These are phyloP conservation scores for Rhamnusium bicolor DNA, from an alignment of 2,888 invertebrate species.

Conservation along the genomic window DNA sequence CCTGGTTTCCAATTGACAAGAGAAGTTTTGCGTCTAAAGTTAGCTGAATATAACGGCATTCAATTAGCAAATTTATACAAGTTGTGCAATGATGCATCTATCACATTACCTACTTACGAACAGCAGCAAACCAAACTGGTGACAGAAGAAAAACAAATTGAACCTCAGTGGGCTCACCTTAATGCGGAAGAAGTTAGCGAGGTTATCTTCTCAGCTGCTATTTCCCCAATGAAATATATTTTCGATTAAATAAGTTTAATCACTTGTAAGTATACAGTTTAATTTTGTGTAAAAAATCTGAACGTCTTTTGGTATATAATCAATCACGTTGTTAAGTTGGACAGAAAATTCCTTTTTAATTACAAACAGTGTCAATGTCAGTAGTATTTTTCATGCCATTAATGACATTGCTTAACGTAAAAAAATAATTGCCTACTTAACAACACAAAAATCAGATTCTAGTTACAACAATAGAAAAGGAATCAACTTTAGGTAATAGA, in stretches of 20 bases:
- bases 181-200: constrained; percentile 66
- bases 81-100: constrained; percentile 69
- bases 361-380: no score
- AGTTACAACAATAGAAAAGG: no score
- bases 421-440: no score
- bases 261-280: constrained; percentile 61
- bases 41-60: constrained; percentile 59
- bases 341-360: no score
- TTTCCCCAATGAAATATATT: constrained; percentile 72
- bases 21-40: constrained; percentile 71
- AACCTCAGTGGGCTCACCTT: constrained; percentile 73
- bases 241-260: constrained; percentile 72
- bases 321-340: no score
- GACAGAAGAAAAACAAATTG: constrained; percentile 47
- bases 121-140: constrained; percentile 26
- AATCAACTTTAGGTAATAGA: no score
- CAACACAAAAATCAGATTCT: no score
- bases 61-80: constrained; percentile 70
- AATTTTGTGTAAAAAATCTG: no score
- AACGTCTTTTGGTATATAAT: no score
- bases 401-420: no score
- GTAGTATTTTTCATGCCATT: no score
- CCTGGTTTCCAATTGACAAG: constrained; percentile 73
- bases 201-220: constrained; percentile 71
- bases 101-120: constrained; percentile 61